Percentiles rank a stretch among this genome's conserved stretches.
Evolutionary conservation across 2,888 invertebrate species (phyloP).

Genomic region (Asteroscopus sphinx): DNA sequence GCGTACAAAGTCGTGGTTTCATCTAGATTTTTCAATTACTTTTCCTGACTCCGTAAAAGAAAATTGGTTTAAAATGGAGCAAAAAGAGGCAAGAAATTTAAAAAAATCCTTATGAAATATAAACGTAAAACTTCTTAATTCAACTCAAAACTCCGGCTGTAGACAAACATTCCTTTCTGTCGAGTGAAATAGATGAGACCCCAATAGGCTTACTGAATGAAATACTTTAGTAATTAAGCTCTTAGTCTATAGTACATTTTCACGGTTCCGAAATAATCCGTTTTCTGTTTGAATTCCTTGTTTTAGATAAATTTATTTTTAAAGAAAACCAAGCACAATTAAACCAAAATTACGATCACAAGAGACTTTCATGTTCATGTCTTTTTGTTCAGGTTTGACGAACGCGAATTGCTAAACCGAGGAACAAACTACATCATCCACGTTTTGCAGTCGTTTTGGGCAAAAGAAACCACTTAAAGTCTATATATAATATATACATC

Average conservation of each 20-base stretch:
- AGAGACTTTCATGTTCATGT: no score
- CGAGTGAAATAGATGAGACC: conserved; percentile 42
- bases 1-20: conserved; percentile 16
- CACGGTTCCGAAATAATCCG: conserved; percentile 7
- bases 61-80: conserved; percentile 30
- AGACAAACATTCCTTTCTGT: conserved; percentile 28
- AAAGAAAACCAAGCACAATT: no score
- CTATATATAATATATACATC: no score
- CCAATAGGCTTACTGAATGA: conserved; percentile 38
- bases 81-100: conserved; percentile 20
- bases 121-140: conserved; percentile 35
- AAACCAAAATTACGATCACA: no score
- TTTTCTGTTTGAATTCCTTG: conserved; percentile 11
- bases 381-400: no score
- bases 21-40: conserved; percentile 48
- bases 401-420: no score
- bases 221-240: conserved; percentile 50
- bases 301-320: not conserved
- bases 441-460: no score
- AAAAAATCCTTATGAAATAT: conserved; percentile 21
- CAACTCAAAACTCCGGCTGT: conserved; percentile 14
- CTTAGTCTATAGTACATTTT: conserved; percentile 32
- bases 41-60: conserved; percentile 30
- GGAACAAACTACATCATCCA: no score
- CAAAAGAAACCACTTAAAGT: no score